Evolutionary conservation across 2,113 vertebrate genomes (phyloP).

Genomic region (Motacilla tschutschensis): DNA sequence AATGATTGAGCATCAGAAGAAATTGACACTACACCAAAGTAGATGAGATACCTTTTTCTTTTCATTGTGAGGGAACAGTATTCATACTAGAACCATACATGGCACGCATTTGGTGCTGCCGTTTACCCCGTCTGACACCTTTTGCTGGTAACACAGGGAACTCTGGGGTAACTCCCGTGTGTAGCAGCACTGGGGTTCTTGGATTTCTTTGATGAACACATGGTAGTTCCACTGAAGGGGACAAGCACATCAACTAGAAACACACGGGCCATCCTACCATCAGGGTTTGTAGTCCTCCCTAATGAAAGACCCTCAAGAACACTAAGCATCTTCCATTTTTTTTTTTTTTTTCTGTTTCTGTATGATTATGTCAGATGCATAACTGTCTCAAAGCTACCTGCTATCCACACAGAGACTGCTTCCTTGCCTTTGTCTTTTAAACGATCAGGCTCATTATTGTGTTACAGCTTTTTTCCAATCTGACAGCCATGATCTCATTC

Average conservation of each 20-base stretch:
- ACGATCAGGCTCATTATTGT: neutral
- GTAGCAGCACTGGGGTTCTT: neutral
- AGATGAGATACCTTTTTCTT: neutral
- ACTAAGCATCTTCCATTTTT: neutral
- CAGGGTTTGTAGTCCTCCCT: neutral
- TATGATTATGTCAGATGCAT: neutral
- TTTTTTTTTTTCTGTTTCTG: neutral
- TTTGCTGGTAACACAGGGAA: neutral
- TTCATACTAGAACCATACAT: neutral
- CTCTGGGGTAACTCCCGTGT: neutral
- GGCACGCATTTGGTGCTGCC: neutral
- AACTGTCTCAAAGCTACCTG: neutral
- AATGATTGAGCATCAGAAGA: neutral
- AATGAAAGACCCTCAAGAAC: neutral
- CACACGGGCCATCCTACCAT: neutral
- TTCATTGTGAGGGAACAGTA: neutral
- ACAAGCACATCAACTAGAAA: neutral
- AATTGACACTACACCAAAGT: neutral
- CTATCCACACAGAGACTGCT: neutral
- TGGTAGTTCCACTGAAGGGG: neutral
- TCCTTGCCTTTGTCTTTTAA: neutral
- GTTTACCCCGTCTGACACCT: neutral
- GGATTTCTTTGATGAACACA: neutral
- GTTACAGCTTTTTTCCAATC: neutral
- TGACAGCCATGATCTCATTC: neutral